Conservation (phyloP, 2,888 invertebrate genomes). For the Ectemnius continuus region DNA sequence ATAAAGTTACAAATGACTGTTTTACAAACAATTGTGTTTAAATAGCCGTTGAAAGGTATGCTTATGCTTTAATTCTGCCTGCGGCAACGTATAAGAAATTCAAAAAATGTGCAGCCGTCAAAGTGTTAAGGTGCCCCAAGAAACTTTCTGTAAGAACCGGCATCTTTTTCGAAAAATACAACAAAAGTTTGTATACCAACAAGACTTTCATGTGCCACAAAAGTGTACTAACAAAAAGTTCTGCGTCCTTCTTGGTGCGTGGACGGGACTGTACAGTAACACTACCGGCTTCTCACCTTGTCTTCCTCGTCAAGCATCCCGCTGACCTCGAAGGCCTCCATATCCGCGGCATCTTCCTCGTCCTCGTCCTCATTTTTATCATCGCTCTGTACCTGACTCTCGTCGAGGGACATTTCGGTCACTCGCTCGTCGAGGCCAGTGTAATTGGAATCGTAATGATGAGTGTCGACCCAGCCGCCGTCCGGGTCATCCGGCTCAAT, state of each 20-base stretch:
- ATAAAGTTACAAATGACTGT: too few species aligned
- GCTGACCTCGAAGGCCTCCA: constrained; percentile 98
- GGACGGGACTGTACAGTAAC: too few species aligned
- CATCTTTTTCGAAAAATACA: not conserved
- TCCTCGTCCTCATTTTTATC: constrained; percentile 88
- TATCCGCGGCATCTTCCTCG: constrained; percentile 95
- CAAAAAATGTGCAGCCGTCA: too few species aligned
- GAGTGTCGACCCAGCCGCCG: constrained; percentile 99
- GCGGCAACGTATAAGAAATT: too few species aligned
- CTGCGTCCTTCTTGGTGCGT: too few species aligned
- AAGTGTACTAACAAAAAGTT: constrained; percentile 38
- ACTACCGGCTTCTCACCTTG: constrained; percentile 80
- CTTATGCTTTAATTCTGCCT: too few species aligned
- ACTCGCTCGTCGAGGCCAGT: constrained; percentile 87
- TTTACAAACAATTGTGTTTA: too few species aligned
- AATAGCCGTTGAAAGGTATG: too few species aligned
- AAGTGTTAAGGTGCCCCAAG: too few species aligned
- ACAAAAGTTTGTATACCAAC: not conserved
- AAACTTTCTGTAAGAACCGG: too few species aligned
- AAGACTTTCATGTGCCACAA: constrained; percentile 2
- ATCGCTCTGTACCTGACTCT: constrained; percentile 78
- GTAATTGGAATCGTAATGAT: constrained; percentile 87
- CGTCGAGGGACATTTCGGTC: constrained; percentile 93
- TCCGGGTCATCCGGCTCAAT: constrained; percentile 92
- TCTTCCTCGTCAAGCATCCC: constrained; percentile 96